Conservation (phyloP, 2,888 invertebrate species). For the Sepioteuthis lessoniana region DNA sequence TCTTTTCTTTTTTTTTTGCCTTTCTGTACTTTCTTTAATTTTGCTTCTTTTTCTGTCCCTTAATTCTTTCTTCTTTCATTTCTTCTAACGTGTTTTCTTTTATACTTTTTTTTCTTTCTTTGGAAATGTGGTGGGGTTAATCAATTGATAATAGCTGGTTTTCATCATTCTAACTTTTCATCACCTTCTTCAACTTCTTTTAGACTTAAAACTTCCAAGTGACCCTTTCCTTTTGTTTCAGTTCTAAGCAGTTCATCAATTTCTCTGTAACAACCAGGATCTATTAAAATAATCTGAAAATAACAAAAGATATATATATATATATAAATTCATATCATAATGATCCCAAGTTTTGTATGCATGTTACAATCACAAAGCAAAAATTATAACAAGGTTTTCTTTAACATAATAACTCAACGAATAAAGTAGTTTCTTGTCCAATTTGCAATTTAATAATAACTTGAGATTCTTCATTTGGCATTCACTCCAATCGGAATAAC, state of each 20-base stretch:
- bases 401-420: no score
- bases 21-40: no score
- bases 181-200: constrained; percentile 94
- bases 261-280: constrained; percentile 92
- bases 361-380: no score
- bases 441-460: no score
- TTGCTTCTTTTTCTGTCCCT: neutral
- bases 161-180: constrained; percentile 76
- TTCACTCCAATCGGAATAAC: no score
- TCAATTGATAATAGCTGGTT: neutral
- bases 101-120: neutral
- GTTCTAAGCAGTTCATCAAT: constrained; percentile 89
- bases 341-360: no score
- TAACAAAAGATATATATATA: constrained; percentile 39
- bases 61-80: neutral
- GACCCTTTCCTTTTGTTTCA: constrained; percentile 84
- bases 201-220: constrained; percentile 90
- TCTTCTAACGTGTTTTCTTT: no score
- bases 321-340: no score
- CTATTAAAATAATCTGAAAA: constrained; percentile 82
- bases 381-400: no score
- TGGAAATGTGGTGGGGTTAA: neutral
- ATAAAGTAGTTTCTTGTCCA: no score
- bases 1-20: no score
- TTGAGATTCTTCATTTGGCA: no score